These are phyloP conservation scores for Achlya flavicornis DNA, from an alignment of 2,888 invertebrate genomes.

Conservation along the genomic window DNA sequence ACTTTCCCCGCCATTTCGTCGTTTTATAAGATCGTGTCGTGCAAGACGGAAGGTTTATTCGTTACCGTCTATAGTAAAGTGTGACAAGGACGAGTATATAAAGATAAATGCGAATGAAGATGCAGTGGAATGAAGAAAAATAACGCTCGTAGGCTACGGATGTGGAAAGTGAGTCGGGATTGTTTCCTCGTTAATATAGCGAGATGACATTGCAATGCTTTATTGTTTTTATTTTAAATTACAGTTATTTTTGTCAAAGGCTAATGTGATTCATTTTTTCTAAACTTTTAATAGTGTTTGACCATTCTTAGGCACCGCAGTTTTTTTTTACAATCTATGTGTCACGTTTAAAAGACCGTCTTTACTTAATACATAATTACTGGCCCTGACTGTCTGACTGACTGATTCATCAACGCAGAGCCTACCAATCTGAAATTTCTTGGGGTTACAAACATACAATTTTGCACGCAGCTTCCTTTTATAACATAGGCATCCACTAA, in stretches of 20 bases:
- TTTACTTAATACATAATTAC: no score
- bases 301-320: no score
- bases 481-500: no score
- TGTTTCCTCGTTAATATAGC: conserved; percentile 46
- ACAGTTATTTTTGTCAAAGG: not conserved
- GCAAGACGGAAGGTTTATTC: conserved; percentile 26
- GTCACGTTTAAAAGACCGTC: no score
- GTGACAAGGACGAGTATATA: conserved; percentile 33
- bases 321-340: no score
- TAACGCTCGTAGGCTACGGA: conserved; percentile 42
- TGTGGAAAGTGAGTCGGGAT: conserved; percentile 40
- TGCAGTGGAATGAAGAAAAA: conserved; percentile 60
- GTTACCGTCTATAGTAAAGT: conserved; percentile 17
- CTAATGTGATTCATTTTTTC: no score
- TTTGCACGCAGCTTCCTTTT: no score
- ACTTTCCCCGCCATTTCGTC: conserved; percentile 51
- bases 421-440: no score
- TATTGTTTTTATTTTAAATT: conserved; percentile 8
- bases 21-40: conserved; percentile 39
- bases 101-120: conserved; percentile 53
- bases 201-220: conserved; percentile 21
- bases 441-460: no score
- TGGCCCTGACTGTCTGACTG: no score
- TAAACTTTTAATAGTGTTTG: no score
- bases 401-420: no score